These are phyloP conservation scores for Echeneis naucrates DNA, from an alignment of 2,797 vertebrate genomes.

Conservation along the genomic window DNA sequence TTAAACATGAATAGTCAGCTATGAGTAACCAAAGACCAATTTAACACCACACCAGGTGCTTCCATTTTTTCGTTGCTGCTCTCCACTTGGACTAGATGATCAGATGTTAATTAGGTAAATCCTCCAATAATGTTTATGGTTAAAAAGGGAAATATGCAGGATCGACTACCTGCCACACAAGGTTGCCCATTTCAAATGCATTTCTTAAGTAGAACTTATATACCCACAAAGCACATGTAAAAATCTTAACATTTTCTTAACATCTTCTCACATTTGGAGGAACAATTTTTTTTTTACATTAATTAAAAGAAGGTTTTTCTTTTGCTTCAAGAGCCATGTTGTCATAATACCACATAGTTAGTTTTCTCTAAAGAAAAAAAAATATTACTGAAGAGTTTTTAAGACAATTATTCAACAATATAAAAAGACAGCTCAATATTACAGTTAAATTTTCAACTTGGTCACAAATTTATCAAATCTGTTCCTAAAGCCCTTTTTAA, in stretches of 20 bases:
- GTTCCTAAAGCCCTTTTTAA: slow-evolving; percentile 71
- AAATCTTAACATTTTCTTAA: too few relatives aligned
- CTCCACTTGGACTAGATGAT: slow-evolving; percentile 7
- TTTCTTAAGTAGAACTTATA: slow-evolving; percentile 37
- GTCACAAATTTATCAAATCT: slow-evolving; percentile 62
- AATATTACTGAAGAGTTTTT: slow-evolving; percentile 57
- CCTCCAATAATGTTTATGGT: neutral
- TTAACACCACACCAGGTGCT: slow-evolving; percentile 23
- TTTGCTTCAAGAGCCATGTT: slow-evolving; percentile 41
- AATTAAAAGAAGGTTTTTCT: slow-evolving; percentile 34
- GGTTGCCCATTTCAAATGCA: slow-evolving; percentile 11
- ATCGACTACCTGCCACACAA: slow-evolving; percentile 27
- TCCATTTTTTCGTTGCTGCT: slow-evolving; percentile 26
- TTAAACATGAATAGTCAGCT: slow-evolving; percentile 35
- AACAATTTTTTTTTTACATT: slow-evolving; percentile 32
- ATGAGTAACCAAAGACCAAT: slow-evolving; percentile 9
- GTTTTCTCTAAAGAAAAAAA: slow-evolving; percentile 47
- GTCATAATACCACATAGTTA: slow-evolving; percentile 45
- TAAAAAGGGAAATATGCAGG: slow-evolving; percentile 18
- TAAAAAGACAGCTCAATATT: slow-evolving; percentile 64
- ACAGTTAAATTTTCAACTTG: slow-evolving; percentile 43
- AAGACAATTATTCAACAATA: slow-evolving; percentile 64
- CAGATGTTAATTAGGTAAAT: slow-evolving; percentile 15
- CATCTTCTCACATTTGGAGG: slow-evolving; percentile 34
- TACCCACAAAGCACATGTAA: slow-evolving; percentile 52